These are phyloP conservation scores for Cremastobaeus sp. DNA, from an alignment of 2,888 invertebrate species.

Conservation along the genomic window DNA sequence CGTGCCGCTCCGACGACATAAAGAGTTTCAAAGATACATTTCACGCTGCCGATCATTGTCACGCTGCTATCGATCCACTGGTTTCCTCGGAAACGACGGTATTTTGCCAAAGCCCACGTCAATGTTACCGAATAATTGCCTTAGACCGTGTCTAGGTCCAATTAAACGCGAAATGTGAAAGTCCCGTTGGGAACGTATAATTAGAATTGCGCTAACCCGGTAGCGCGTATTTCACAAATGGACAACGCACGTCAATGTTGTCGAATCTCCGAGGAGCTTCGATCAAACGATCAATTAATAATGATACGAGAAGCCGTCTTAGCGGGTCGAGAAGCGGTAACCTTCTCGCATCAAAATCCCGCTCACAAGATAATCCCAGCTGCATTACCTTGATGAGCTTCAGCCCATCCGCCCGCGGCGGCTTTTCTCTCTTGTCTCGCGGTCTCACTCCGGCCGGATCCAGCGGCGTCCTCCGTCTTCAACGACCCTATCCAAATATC, in stretches of 20 bases:
- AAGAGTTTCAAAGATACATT: constrained; percentile 52
- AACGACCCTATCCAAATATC: constrained; percentile 60
- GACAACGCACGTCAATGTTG: constrained; percentile 61
- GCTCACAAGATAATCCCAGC: constrained; percentile 75
- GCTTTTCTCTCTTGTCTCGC: constrained; percentile 6
- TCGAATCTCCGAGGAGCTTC: constrained; percentile 71
- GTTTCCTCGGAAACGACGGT: too few relatives aligned
- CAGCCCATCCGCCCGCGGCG: constrained; percentile 63
- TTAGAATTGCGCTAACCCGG: constrained; percentile 31
- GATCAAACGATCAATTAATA: constrained; percentile 77
- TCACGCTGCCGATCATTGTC: constrained; percentile 49
- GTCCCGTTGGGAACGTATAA: constrained; percentile 31
- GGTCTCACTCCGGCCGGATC: constrained; percentile 1
- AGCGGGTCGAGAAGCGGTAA: constrained; percentile 64
- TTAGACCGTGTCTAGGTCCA: neutral
- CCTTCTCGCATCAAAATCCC: constrained; percentile 68
- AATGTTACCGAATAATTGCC: constrained; percentile 6
- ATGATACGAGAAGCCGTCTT: constrained; percentile 70
- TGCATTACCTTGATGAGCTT: constrained; percentile 78
- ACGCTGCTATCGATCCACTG: neutral
- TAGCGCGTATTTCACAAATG: constrained; percentile 49
- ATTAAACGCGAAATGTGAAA: constrained; percentile 25
- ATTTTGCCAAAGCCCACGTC: too few relatives aligned
- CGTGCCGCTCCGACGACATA: constrained; percentile 1
- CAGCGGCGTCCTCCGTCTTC: constrained; percentile 62